phyloP scores from a whole-genome alignment of 2,888 invertebrate genomes.

The Drosophila melanosoma region DNA sequence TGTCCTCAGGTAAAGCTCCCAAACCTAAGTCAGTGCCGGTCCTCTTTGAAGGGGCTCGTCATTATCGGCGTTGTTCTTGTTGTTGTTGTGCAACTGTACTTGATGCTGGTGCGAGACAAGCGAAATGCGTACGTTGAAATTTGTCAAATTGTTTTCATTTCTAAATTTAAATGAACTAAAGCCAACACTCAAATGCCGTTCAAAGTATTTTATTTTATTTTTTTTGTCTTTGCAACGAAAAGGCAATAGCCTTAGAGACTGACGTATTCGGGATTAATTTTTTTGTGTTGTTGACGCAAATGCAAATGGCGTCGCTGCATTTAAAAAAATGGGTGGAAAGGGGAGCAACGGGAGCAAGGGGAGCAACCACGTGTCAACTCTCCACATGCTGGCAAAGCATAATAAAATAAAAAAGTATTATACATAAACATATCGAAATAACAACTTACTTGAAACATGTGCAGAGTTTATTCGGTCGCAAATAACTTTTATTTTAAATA shows the following conservation, averaged over 20 bases:
- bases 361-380: conserved; percentile 66
- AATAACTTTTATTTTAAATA: conserved; percentile 45
- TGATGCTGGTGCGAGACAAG: conserved; percentile 37
- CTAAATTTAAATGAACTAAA: conserved; percentile 73
- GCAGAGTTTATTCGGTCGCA: conserved; percentile 53
- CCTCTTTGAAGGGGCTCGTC: conserved; percentile 62
- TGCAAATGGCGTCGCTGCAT: conserved; percentile 73
- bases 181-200: conserved; percentile 36
- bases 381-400: conserved; percentile 47
- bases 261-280: conserved; percentile 55
- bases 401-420: conserved; percentile 20
- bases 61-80: conserved; percentile 14
- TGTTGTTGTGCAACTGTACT: conserved; percentile 70
- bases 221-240: conserved; percentile 28
- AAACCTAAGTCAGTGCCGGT: not conserved
- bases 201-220: conserved; percentile 17
- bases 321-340: conserved; percentile 6
- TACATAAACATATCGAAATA: conserved; percentile 15
- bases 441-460: conserved; percentile 74
- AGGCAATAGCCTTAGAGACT: conserved; percentile 47
- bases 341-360: conserved; percentile 6
- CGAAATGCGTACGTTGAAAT: conserved; percentile 53
- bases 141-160: conserved; percentile 65
- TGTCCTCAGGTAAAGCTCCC: conserved; percentile 28
- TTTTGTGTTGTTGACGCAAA: conserved; percentile 64